Percentiles rank a stretch among this genome's conserved stretches.
Conservation (phyloP, 2,113 vertebrate species). For the Nerophis lumbriciformis region DNA sequence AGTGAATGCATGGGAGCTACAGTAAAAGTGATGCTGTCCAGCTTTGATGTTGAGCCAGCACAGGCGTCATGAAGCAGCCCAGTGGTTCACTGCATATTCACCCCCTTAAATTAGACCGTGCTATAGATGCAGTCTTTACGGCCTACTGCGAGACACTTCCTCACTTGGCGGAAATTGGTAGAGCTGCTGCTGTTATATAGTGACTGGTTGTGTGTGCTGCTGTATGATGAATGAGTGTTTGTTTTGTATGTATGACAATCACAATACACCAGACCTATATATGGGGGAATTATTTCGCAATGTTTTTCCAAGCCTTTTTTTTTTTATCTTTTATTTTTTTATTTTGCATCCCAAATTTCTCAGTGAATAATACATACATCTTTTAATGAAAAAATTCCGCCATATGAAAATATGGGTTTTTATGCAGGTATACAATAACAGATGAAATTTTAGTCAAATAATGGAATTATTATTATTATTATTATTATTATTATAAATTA, state of each 20-base stretch:
- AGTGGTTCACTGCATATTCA: conserved; percentile 52
- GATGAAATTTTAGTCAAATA: too few relatives aligned
- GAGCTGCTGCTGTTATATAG: conserved; percentile 22
- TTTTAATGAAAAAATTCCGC: too few relatives aligned
- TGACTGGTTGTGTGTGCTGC: neutral
- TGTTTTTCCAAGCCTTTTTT: too few relatives aligned
- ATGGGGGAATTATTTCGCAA: too few relatives aligned
- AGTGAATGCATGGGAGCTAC: conserved; percentile 54
- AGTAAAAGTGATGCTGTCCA: conserved; percentile 45
- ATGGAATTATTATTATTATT: too few relatives aligned
- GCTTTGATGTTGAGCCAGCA: conserved; percentile 67
- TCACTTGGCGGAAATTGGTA: conserved; percentile 26
- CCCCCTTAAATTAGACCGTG: conserved; percentile 56
- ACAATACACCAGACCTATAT: conserved; percentile 8
- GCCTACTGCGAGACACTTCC: conserved; percentile 19
- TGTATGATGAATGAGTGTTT: too few relatives aligned
- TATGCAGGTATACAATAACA: too few relatives aligned
- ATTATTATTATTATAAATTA: too few relatives aligned
- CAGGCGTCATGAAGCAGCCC: conserved; percentile 40
- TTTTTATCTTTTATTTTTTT: too few relatives aligned
- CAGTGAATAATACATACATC: too few relatives aligned
- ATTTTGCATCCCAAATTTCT: too few relatives aligned
- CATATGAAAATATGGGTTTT: too few relatives aligned
- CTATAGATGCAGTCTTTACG: conserved; percentile 37
- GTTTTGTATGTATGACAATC: neutral